Percentiles rank a stretch among this genome's conserved stretches.
Evolutionary conservation across 2,888 invertebrate genomes (phyloP).

Genomic region (Nudaria mundana): DNA sequence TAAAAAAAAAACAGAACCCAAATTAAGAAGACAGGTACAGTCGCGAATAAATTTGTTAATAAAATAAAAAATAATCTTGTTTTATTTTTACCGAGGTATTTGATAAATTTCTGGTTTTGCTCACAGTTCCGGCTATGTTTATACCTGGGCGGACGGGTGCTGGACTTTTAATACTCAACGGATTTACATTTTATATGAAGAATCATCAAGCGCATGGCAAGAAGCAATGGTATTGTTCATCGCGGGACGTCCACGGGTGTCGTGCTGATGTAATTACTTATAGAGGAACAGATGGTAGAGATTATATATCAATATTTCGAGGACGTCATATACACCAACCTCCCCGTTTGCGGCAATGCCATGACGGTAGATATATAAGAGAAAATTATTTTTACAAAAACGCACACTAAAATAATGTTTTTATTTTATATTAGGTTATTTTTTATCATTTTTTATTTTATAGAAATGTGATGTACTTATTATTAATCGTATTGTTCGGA

Average conservation of each 20-base stretch:
- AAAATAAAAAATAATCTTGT: conserved; percentile 17
- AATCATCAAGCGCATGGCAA: conserved; percentile 75
- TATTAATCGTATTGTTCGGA: conserved; percentile 50
- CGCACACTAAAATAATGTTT: conserved; percentile 39
- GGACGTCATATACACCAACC: conserved; percentile 70
- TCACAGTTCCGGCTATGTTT: conserved; percentile 73
- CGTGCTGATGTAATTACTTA: conserved; percentile 74
- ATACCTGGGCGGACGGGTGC: conserved; percentile 73
- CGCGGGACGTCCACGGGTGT: conserved; percentile 70
- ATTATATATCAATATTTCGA: conserved; percentile 73
- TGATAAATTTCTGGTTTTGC: conserved; percentile 44
- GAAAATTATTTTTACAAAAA: conserved; percentile 56
- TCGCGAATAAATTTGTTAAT: conserved; percentile 14
- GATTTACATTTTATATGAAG: conserved; percentile 76
- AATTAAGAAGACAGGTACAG: conserved; percentile 27
- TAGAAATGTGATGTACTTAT: conserved; percentile 62
- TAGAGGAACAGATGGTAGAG: conserved; percentile 64
- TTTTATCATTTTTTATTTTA: conserved; percentile 33
- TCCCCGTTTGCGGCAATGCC: conserved; percentile 66
- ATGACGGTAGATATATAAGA: conserved; percentile 71
- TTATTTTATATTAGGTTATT: conserved; percentile 28
- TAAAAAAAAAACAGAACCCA: conserved; percentile 5
- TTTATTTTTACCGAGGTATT: conserved; percentile 35
- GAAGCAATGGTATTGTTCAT: conserved; percentile 76
- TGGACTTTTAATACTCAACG: conserved; percentile 66